Percentiles rank a stretch among this genome's conserved stretches.
Evolutionary conservation across 2,113 vertebrate genomes (phyloP).

Genomic region (Esox niger): DNA sequence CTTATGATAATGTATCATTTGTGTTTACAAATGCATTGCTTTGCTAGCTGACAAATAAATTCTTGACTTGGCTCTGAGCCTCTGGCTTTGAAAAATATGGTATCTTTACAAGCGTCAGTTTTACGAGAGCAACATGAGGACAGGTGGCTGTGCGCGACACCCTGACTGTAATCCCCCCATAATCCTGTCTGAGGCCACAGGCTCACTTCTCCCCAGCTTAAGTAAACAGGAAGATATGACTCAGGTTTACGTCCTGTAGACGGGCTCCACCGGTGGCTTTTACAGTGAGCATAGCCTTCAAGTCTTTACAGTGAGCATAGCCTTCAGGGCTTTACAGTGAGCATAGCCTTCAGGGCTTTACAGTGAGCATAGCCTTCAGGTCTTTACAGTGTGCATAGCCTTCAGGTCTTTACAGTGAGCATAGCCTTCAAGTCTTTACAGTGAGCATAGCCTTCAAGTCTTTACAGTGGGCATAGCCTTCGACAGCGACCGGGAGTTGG

Average conservation of each 20-base stretch:
- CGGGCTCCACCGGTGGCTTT: neutral
- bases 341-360: too few relatives aligned
- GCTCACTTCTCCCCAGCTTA: constrained; percentile 19
- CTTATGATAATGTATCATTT: too few relatives aligned
- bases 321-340: too few relatives aligned
- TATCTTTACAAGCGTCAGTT: constrained; percentile 23
- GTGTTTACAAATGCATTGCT: too few relatives aligned
- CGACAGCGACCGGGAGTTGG: too few relatives aligned
- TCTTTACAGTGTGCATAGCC: too few relatives aligned
- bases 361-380: neutral
- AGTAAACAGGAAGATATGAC: constrained; percentile 21
- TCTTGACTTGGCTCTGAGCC: neutral
- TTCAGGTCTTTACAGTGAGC: too few relatives aligned
- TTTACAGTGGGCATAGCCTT: too few relatives aligned
- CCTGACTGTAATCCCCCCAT: constrained; percentile 14
- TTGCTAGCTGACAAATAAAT: too few relatives aligned
- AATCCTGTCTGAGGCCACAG: constrained; percentile 18
- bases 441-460: too few relatives aligned
- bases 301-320: too few relatives aligned
- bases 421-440: too few relatives aligned
- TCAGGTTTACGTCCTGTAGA: constrained; percentile 7
- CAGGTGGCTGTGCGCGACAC: constrained; percentile 16
- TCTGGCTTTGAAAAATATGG: constrained; percentile 2
- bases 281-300: neutral
- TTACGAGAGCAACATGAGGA: constrained; percentile 2